Base-by-base conservation (phyloP, 2,797 vertebrate genomes). In the Fistularia commersonii region DNA sequence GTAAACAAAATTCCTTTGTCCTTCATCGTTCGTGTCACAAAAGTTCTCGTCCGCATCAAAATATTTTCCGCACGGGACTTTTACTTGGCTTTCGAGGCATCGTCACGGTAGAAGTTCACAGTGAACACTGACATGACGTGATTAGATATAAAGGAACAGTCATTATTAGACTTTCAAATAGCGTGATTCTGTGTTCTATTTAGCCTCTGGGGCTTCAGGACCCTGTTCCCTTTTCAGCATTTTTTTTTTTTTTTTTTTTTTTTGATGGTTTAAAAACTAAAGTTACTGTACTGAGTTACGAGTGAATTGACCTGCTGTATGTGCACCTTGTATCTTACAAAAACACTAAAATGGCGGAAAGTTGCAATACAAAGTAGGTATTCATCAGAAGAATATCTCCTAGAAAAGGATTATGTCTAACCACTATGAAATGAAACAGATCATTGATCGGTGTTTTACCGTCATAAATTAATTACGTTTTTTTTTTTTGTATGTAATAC, bases 311-410 rank as follows among this genome's bases (percentile, higher is more conserved):
- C 64, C 65, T 72, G 62, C 61, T 81, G 57, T 78, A 59, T 64
- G 54, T 77, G 38, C 57, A 41, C 64, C 12, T 40, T 56, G 6
- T 55, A 55, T 73, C 48, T 48, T 49, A 69, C 45, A 54, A 79
- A 70, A 71, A 81, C 69, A 70, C 74, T 79, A 75, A 69, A 68
- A 68, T 42, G 51, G 72, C 69, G 70, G 51, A 75, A 57, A 66
- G 72, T 75, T 80, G 79, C 77, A 84, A 83, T 82, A 82, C 66
- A 57, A 70, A 58, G 43, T 55, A 52, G 83, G 65, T 83, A 69
- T 75, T 89, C 87, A 69, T 76, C 70, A 57, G 12, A 58, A 56
- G 59, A 54, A 2, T 47, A n/a, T 15, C 10, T 62, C 63, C 39
- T 53, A 7, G 7, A 53, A 54, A 75, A 69, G 43, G 51, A 60